These are phyloP conservation scores for Stichodactyla helianthus DNA, from an alignment of 64 coral and sea anemone species.

Conservation along the genomic window DNA sequence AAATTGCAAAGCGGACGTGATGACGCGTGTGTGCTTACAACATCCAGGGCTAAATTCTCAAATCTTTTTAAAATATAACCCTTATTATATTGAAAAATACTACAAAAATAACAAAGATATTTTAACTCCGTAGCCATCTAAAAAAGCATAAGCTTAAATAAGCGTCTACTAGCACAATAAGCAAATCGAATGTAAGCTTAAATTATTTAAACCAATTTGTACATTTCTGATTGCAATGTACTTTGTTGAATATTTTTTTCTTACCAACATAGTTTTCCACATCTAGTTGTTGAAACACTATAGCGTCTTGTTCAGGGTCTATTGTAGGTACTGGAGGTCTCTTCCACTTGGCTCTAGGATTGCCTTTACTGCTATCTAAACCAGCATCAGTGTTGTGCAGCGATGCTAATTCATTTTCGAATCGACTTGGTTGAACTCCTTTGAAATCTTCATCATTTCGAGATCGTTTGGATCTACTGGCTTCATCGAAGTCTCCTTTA, in stretches of 20 bases:
- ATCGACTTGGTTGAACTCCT: slow-evolving; percentile 47
- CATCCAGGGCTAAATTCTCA: too few species aligned
- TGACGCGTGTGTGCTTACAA: too few species aligned
- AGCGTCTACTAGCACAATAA: too few species aligned
- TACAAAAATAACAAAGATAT: too few species aligned
- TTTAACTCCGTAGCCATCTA: too few species aligned
- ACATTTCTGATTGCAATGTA: background rate
- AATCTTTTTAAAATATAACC: too few species aligned
- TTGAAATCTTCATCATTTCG: slow-evolving; percentile 37
- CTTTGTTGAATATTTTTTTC: background rate
- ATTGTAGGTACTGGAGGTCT: slow-evolving; percentile 66
- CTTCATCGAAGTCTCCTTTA: slow-evolving; percentile 39
- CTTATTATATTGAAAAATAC: too few species aligned
- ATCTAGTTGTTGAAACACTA: slow-evolving; percentile 93
- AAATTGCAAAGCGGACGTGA: too few species aligned
- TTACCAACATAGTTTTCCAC: slow-evolving; percentile 95
- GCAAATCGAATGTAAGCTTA: too few species aligned
- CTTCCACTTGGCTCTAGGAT: slow-evolving; percentile 56
- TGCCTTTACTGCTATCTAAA: background rate
- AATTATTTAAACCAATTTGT: too few species aligned
- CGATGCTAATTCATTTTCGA: slow-evolving; percentile 67
- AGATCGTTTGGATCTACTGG: slow-evolving; percentile 64
- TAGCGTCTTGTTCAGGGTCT: slow-evolving; percentile 50
- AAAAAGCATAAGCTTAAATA: too few species aligned
- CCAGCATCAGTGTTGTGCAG: slow-evolving; percentile 17